Conservation (phyloP, 1,140 invertebrate genomes). For the Aphaenogaster floridana region DNA sequence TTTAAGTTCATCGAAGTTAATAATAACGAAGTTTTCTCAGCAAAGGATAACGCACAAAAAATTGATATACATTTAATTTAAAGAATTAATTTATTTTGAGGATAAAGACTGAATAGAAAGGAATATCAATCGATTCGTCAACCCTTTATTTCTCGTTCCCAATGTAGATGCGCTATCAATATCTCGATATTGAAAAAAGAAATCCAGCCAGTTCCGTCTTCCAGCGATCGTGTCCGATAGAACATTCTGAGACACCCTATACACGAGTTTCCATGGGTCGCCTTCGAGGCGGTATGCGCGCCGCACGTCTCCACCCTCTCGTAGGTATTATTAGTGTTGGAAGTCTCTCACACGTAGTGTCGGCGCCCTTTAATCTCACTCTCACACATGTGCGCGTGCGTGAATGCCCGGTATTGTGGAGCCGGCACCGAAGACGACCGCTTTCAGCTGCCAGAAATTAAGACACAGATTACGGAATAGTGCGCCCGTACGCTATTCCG, state of each 20-base stretch:
- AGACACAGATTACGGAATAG: conserved; percentile 76
- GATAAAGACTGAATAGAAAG: neutral
- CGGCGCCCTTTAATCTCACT: conserved; percentile 81
- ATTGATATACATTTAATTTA: neutral
- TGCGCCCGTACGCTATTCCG: conserved; percentile 54
- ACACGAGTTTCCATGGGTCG: conserved; percentile 46
- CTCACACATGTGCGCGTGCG: conserved; percentile 63
- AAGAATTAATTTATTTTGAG: neutral
- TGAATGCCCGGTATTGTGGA: conserved; percentile 78
- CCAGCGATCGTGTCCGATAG: neutral
- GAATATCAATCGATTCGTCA: neutral
- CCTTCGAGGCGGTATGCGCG: conserved; percentile 58
- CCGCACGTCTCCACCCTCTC: conserved; percentile 64
- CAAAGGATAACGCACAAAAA: neutral
- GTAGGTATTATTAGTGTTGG: conserved; percentile 80
- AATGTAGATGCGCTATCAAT: neutral
- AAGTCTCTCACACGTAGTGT: conserved; percentile 78
- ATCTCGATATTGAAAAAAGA: neutral
- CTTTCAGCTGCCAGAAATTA: conserved; percentile 77
- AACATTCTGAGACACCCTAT: conserved; percentile 48
- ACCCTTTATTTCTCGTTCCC: neutral
- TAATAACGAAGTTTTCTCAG: neutral
- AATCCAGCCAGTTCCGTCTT: neutral
- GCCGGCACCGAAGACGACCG: conserved; percentile 28
- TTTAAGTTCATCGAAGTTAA: neutral